phyloP scores from a whole-genome alignment of 1,140 invertebrate genomes.

The Drosophila ercepeae region DNA sequence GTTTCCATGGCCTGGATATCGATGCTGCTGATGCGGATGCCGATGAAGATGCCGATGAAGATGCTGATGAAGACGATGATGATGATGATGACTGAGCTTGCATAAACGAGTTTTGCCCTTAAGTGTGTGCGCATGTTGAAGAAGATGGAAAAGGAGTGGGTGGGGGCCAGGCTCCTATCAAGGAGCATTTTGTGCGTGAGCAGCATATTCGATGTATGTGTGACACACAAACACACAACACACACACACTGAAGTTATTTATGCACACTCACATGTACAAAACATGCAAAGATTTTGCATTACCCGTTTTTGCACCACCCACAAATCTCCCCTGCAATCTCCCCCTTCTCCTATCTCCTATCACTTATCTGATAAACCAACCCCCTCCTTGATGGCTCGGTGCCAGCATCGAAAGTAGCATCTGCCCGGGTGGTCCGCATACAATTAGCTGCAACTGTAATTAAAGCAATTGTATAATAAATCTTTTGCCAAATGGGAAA shows the following conservation, averaged over 20 bases:
- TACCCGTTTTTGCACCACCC: conserved; percentile 10
- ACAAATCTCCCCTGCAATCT: too few species aligned
- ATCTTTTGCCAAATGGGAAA: conserved; percentile 74
- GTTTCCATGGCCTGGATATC: conserved; percentile 12
- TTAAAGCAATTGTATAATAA: conserved; percentile 80
- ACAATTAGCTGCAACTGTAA: conserved; percentile 81
- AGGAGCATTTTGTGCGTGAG: conserved; percentile 63
- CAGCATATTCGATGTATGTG: conserved; percentile 62
- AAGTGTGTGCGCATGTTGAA: conserved; percentile 61
- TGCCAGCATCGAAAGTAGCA: conserved; percentile 61
- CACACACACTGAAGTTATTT: conserved; percentile 63
- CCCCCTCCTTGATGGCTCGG: conserved; percentile 22
- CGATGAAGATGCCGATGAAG: conserved; percentile 18
- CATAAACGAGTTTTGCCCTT: conserved; percentile 72
- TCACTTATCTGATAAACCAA: too few species aligned
- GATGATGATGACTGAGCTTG: conserved; percentile 73
- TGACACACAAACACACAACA: conserved; percentile 1
- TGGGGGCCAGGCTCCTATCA: not conserved
- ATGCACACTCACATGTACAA: conserved; percentile 74
- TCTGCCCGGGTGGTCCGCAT: conserved; percentile 64
- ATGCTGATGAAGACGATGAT: conserved; percentile 4
- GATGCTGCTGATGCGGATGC: not conserved
- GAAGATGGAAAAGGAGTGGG: not conserved
- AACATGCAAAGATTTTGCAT: conserved; percentile 74
- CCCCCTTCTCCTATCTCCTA: not conserved